phyloP scores from a whole-genome alignment of 2,888 invertebrate species.

The Ophonus ardosiacus region DNA sequence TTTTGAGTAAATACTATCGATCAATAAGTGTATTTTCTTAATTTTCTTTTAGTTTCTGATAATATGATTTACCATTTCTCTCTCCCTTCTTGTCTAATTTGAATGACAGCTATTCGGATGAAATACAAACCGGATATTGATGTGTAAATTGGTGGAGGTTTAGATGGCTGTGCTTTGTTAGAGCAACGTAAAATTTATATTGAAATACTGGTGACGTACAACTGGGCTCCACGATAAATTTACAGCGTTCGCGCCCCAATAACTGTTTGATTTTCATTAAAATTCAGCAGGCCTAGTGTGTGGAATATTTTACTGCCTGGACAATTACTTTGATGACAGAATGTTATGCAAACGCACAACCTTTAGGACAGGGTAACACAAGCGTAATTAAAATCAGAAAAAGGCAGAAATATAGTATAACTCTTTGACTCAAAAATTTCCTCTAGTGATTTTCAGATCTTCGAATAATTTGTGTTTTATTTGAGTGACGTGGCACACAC shows the following conservation, averaged over 20 bases:
- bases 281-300: background rate
- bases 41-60: too few species aligned
- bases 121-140: slow-evolving; percentile 48
- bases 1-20: too few species aligned
- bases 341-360: background rate
- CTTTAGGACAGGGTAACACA: background rate
- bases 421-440: too few species aligned
- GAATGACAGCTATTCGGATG: slow-evolving; percentile 39
- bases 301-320: slow-evolving; percentile 5
- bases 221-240: slow-evolving; percentile 21
- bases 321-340: slow-evolving; percentile 14
- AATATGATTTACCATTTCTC: too few species aligned
- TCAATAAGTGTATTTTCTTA: too few species aligned
- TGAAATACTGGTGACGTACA: slow-evolving; percentile 34
- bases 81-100: background rate
- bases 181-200: slow-evolving; percentile 10
- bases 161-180: slow-evolving; percentile 7
- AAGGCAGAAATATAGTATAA: too few species aligned
- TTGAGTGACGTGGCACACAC: too few species aligned
- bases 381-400: background rate
- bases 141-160: slow-evolving; percentile 32
- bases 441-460: too few species aligned
- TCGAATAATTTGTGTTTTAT: too few species aligned
- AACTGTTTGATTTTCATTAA: slow-evolving; percentile 28
- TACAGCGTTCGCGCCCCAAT: slow-evolving; percentile 13